phyloP scores from a whole-genome alignment of 2,113 vertebrate genomes.

The Macquaria australasica region DNA sequence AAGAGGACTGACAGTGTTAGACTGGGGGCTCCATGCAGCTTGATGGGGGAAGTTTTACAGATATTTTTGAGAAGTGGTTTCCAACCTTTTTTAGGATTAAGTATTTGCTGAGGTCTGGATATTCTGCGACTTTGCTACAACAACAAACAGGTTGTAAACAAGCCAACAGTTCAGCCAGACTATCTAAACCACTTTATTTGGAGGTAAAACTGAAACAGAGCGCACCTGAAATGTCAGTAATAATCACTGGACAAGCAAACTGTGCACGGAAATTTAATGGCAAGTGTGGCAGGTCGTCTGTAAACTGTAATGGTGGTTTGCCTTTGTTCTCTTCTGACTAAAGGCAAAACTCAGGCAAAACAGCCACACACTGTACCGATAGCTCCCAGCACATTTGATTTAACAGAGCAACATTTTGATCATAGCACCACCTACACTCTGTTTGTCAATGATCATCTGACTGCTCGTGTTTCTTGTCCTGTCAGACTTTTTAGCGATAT shows the following conservation, averaged over 20 bases:
- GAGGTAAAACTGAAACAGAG: not conserved
- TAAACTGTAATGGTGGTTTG: not conserved
- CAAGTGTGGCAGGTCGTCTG: not conserved
- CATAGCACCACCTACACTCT: too few relatives aligned
- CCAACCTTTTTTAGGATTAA: not conserved
- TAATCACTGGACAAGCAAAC: not conserved
- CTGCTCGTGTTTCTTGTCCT: too few relatives aligned
- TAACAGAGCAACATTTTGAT: too few relatives aligned
- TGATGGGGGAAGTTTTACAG: not conserved
- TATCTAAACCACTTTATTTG: not conserved
- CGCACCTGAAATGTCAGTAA: not conserved
- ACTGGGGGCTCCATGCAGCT: constrained; percentile 12
- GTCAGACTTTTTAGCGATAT: not conserved
- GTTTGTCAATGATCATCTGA: not conserved
- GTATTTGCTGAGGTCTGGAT: not conserved
- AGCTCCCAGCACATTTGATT: too few relatives aligned
- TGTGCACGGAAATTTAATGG: too few relatives aligned
- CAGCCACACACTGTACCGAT: too few relatives aligned
- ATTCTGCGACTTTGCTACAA: not conserved
- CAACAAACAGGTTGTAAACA: not conserved
- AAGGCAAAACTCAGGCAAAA: too few relatives aligned
- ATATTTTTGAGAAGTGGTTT: not conserved
- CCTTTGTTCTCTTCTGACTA: not conserved
- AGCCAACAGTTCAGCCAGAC: not conserved
- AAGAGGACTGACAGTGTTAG: constrained; percentile 3